Conservation (phyloP, 2,797 vertebrate genomes). For the Delichon dasypus region DNA sequence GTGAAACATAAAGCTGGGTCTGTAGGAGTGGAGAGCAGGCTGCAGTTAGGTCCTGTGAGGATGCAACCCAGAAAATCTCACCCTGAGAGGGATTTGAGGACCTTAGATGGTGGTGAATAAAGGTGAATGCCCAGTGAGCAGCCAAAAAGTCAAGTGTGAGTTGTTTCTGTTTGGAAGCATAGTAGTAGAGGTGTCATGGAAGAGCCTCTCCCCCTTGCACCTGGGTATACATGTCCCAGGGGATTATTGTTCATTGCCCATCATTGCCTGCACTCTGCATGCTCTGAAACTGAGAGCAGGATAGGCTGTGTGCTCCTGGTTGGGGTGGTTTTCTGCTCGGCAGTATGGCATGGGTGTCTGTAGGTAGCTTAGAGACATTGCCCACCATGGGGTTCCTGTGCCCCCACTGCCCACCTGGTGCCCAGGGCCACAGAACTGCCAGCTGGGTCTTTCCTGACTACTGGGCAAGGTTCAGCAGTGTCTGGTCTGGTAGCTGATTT, state of each 20-base stretch:
- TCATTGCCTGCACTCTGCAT: neutral
- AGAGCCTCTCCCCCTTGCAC: neutral
- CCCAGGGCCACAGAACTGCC: rapidly evolving
- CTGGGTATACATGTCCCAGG: rapidly evolving
- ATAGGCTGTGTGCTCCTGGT: neutral
- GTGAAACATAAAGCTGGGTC: neutral
- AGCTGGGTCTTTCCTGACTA: neutral
- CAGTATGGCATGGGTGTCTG: rapidly evolving
- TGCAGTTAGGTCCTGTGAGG: neutral
- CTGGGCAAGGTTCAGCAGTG: neutral
- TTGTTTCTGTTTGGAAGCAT: neutral
- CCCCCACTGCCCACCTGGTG: rapidly evolving
- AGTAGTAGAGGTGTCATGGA: neutral
- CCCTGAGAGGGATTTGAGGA: neutral
- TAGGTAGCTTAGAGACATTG: neutral
- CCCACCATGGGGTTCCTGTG: rapidly evolving
- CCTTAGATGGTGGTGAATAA: neutral
- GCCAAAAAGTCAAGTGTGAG: neutral
- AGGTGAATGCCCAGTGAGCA: neutral
- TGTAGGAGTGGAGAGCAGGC: neutral
- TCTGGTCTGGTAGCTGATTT: neutral
- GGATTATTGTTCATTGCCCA: neutral
- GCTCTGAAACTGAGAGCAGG: rapidly evolving
- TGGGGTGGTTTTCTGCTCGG: rapidly evolving
- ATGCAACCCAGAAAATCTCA: neutral